Evolutionary conservation across 1,140 invertebrate species (phyloP), one percentile per base, ranked within the genome.

Genomic region (Drosophila hydei): DNA sequence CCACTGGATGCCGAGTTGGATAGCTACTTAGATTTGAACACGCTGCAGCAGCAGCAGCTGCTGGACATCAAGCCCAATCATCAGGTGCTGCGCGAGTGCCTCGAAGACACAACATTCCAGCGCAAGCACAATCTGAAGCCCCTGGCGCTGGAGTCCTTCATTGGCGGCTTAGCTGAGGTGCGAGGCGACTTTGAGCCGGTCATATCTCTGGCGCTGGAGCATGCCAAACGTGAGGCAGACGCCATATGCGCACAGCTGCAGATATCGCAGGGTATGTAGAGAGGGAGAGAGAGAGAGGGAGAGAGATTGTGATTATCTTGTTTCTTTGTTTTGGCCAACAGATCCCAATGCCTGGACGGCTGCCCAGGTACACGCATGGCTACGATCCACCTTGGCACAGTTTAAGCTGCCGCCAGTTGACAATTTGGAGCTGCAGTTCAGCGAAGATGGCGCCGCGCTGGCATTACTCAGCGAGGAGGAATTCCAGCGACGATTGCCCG

Each of bases 291-390:
- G 21, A 27, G 18, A 14, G 0, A n/a, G 12, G 9, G 21, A 25
- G 4, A 23, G 1, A n/a, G 11, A 45, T 33, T 33, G 14, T 36
- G 42, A 30, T 1, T 30, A 4, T 56, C 36, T 18, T 4, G 1
- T 9, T n/a, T 45, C 1, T 14, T 14, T 42, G 4, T 61, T 14
- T 45, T 21, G 18, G 60, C 50, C 93, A 4, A 4, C 92, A 98
- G 97, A 98, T 94, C 97, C 97, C 40, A 93, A 94, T 80, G 94
- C 94, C 68, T 99, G 97, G 97, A 96, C 94, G 61, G 92, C 93
- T 6, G 94, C 94, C 38, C 96, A 98, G 83, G 97, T 98, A 4
- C 95, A 96, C 47, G 94, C 96, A 0, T 98, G 97, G 97, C 93
- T 98, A 19, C 94, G 95, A 85, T 97, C 95, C 95, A 97, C 96